Evolutionary conservation across 2,113 vertebrate species (phyloP).

Genomic region (Lepidothrix coronata): DNA sequence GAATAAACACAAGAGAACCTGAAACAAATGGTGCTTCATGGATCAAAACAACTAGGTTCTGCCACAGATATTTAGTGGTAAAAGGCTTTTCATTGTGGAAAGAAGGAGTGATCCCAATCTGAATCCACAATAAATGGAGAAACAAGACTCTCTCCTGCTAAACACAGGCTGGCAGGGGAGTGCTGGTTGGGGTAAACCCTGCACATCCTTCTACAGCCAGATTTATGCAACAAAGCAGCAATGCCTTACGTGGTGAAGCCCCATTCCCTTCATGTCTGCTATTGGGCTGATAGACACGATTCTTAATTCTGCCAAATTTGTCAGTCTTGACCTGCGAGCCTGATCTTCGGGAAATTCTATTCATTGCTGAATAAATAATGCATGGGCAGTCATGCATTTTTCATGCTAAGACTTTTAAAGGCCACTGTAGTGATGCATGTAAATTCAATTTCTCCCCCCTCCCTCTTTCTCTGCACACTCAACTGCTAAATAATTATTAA

Average conservation of each 20-base stretch:
- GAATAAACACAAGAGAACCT: constrained; percentile 12
- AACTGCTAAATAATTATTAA: constrained; percentile 53
- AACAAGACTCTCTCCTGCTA: neutral
- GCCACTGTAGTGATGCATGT: constrained; percentile 68
- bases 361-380: constrained; percentile 67
- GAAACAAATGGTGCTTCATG: neutral
- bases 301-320: constrained; percentile 48
- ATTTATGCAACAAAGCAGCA: neutral
- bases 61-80: neutral
- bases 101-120: neutral
- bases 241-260: neutral
- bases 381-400: constrained; percentile 67
- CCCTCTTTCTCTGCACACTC: neutral
- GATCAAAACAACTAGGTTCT: neutral
- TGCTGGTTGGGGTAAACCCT: neutral
- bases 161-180: neutral
- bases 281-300: neutral
- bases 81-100: constrained; percentile 6
- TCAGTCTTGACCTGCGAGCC: constrained; percentile 29
- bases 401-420: constrained; percentile 65
- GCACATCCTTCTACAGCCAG: neutral
- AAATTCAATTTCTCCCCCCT: neutral
- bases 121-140: neutral
- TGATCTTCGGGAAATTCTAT: constrained; percentile 54
- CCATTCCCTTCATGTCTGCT: neutral